Percentiles rank a stretch among this genome's conserved stretches.
Evolutionary conservation across 2,797 vertebrate genomes (phyloP).

Genomic region (Chloroceryle inda): DNA sequence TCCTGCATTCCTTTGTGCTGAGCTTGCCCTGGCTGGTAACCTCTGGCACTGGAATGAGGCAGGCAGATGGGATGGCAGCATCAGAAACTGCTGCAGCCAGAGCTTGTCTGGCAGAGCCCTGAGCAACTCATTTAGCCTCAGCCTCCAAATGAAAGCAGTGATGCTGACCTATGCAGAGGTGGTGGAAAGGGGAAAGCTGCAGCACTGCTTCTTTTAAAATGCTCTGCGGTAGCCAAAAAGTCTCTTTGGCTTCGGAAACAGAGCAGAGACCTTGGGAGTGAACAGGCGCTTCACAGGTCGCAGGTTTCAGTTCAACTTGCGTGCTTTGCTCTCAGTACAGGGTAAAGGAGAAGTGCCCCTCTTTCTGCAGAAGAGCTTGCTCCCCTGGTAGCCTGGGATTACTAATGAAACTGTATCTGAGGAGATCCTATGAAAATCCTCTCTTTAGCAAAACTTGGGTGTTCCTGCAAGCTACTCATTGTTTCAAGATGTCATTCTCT

Average conservation of each 20-base stretch:
- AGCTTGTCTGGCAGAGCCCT: neutral
- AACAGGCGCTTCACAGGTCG: neutral
- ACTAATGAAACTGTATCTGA: neutral
- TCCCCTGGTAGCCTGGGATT: neutral
- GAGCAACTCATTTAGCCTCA: neutral
- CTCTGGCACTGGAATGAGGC: neutral
- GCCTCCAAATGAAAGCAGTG: neutral
- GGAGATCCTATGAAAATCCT: neutral
- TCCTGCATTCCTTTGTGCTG: neutral
- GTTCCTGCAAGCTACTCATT: conserved; percentile 1
- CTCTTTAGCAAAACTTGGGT: neutral
- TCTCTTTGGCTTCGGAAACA: neutral
- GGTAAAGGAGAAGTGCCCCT: neutral
- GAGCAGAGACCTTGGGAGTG: neutral
- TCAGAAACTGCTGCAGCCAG: neutral
- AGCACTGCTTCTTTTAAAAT: neutral
- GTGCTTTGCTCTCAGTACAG: neutral
- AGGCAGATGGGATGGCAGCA: neutral
- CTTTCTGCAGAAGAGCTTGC: neutral
- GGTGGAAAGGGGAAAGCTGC: neutral
- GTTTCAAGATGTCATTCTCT: conserved; percentile 24
- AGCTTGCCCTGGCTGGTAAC: conserved; percentile 24
- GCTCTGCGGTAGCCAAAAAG: neutral
- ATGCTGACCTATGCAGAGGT: neutral
- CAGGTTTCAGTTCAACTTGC: neutral